Conservation (phyloP, 2,113 vertebrate species). For the Atherinomorus stipes region DNA sequence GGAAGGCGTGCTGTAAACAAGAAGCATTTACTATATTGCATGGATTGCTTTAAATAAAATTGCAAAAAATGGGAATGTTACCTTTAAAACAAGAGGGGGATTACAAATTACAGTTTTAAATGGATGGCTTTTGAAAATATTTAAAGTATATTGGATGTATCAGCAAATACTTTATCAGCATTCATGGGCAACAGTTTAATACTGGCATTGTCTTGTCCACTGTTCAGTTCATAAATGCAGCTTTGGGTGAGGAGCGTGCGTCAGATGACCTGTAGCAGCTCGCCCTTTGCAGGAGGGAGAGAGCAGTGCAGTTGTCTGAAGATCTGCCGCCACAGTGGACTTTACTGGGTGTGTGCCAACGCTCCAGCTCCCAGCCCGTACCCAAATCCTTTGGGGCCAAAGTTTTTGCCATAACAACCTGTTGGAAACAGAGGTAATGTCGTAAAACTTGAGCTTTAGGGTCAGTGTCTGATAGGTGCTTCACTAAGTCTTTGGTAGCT, state of each 20-base stretch:
- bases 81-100: no score
- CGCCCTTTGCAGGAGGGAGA: conserved; percentile 29
- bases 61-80: no score
- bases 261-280: neutral
- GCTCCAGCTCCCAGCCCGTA: conserved; percentile 93
- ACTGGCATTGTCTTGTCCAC: neutral
- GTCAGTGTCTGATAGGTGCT: neutral
- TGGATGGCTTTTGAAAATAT: no score
- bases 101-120: no score
- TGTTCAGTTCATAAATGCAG: conserved; percentile 10
- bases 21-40: neutral
- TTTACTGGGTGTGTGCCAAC: conserved; percentile 89
- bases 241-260: neutral
- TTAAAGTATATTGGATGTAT: neutral
- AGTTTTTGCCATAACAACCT: conserved; percentile 96
- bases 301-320: conserved; percentile 18
- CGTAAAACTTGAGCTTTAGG: neutral
- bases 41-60: neutral
- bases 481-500: neutral
- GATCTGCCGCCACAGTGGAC: neutral
- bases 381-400: conserved; percentile 96
- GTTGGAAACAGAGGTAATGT: conserved; percentile 41
- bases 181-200: neutral
- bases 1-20: neutral
- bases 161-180: neutral